A percentile compares a stretch with the other conserved stretches of the same genome.
phyloP scores from a whole-genome alignment of 2,113 vertebrate genomes.

The Rhynchomys soricoides region DNA sequence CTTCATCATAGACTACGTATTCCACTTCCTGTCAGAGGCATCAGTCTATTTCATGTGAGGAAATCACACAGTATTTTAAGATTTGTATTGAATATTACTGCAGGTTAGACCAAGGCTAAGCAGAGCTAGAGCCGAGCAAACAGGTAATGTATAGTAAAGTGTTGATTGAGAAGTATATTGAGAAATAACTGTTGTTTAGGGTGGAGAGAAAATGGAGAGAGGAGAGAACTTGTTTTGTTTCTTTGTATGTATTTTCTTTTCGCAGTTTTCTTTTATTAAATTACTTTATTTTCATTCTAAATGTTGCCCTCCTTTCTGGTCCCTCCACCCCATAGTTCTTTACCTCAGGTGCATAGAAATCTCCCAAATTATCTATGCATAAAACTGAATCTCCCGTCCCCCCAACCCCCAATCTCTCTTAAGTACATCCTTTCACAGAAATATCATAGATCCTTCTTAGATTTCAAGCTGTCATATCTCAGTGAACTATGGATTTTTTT shows the following conservation, averaged over 20 bases:
- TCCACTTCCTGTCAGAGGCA: conserved; percentile 67
- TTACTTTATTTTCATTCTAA: too few species aligned
- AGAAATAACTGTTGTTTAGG: neutral
- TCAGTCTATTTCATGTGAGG: conserved; percentile 62
- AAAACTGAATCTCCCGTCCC: neutral
- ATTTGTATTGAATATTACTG: neutral
- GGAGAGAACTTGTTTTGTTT: neutral
- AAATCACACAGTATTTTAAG: conserved; percentile 50
- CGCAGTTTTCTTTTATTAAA: too few species aligned
- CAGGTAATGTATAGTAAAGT: neutral
- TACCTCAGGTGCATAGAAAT: neutral
- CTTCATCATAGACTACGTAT: neutral
- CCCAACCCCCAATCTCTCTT: neutral
- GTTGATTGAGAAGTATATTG: neutral
- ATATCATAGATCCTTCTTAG: neutral
- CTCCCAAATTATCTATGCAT: neutral
- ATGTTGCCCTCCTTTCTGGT: too few species aligned
- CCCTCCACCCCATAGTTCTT: too few species aligned
- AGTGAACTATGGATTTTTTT: neutral
- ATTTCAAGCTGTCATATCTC: neutral
- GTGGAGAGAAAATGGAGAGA: neutral
- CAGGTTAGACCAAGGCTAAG: neutral
- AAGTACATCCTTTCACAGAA: neutral
- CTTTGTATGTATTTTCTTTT: too few species aligned
- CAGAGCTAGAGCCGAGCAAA: neutral